Evolutionary conservation across 2,113 vertebrate genomes (phyloP).

Genomic region (Colius striatus): DNA sequence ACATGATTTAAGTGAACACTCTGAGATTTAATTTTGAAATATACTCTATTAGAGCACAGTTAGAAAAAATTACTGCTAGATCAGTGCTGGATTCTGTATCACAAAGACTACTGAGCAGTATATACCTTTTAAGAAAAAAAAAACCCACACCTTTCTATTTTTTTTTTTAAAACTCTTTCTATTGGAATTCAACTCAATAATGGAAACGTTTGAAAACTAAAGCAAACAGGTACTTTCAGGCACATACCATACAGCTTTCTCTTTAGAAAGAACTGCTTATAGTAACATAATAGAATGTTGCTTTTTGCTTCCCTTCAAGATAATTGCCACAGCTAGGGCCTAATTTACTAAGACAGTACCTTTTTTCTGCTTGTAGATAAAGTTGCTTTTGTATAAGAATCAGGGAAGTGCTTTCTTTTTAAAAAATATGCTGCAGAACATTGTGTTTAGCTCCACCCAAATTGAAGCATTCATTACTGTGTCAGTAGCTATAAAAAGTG

Average conservation of each 20-base stretch:
- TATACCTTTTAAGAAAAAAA: neutral
- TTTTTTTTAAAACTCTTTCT: neutral
- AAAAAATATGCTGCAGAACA: neutral
- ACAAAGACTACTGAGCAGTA: neutral
- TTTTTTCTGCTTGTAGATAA: neutral
- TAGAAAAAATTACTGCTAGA: neutral
- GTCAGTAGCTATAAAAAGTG: slow-evolving; percentile 66
- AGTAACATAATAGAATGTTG: neutral
- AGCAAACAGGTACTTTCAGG: neutral
- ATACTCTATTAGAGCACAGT: neutral
- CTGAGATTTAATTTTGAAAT: neutral
- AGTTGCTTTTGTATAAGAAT: neutral
- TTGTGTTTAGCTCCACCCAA: neutral
- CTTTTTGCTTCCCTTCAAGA: neutral
- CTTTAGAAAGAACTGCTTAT: neutral
- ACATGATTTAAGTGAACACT: neutral
- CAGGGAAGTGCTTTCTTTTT: neutral
- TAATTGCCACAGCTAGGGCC: neutral
- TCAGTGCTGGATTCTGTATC: neutral
- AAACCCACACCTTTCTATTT: rapidly evolving
- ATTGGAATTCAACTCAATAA: neutral
- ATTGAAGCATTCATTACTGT: slow-evolving; percentile 22
- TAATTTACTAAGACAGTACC: neutral
- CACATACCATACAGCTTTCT: neutral
- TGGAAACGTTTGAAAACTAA: neutral